Evolutionary conservation across 2,113 vertebrate species (phyloP), one percentile per base, ranked within the genome.

Genomic region (Saccopteryx bilineata): DNA sequence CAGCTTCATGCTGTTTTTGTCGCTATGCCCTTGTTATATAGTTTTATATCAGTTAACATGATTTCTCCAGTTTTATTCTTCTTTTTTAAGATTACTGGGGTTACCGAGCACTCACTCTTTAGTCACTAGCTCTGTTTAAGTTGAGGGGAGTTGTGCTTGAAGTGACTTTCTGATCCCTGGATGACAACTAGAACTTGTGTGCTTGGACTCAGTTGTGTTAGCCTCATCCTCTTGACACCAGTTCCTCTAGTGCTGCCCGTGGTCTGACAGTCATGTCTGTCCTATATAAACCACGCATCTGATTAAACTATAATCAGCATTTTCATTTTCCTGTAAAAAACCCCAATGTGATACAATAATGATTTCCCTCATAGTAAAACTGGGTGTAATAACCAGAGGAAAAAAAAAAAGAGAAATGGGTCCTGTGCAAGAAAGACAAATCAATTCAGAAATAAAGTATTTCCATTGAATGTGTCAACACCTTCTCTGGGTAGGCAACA

Each of bases 391-490:
- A 81, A 33, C 5, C 23, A 50, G 10, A 82, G 46, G 6, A 82
- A 84, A 71, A 78, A 83, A 54, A 71, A 78, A 83, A 54, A 48
- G 14, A 60, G 2, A 4, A 66, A 14, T 54, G 14, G 56, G 39
- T 78, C 71, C 0, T 46, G 63, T n/a, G 1, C 2, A 10, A 95
- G 28, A 71, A 84, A 85, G 61, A 15, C 2, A 54, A 24, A 52
- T 84, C 19, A 69, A 81, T 69, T 54, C 15, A 48, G 54, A 91
- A 91, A 96, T 63, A 50, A 93, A 78, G 48, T 24, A n/a, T 54
- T 87, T 69, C 0, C 50, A 31, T 89, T 87, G 79, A 61, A 50
- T 54, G 60, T 87, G 26, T 68, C 21, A 87, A 39, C 1, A 19
- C 14, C 8, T 94, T 82, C 14, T 68, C 19, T 78, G 7, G 14